A percentile compares a stretch with the other conserved stretches of the same genome.
phyloP scores from a whole-genome alignment of 2,888 invertebrate genomes.

The Caenorhabditis doughertyi region DNA sequence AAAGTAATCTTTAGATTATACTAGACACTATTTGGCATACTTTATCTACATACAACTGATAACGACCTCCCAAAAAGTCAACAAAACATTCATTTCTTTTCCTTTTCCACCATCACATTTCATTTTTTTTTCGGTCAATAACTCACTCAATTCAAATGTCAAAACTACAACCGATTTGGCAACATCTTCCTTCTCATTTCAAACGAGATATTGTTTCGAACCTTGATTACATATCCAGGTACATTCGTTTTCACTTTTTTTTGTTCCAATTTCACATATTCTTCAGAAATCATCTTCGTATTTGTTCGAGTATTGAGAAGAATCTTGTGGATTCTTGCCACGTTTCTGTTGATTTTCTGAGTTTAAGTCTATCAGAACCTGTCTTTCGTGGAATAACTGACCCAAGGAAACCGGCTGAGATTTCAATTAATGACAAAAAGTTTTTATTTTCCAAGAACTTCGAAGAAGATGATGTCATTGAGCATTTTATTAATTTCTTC shows the following conservation, averaged over 20 bases:
- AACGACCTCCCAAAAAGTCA: not conserved
- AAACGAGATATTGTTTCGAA: not conserved
- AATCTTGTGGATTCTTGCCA: conserved; percentile 4
- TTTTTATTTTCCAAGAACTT: not conserved
- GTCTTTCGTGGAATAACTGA: not conserved
- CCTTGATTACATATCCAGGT: conserved; percentile 15
- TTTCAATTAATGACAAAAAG: not conserved
- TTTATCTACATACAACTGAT: no score
- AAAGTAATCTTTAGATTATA: no score
- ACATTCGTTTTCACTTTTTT: not conserved
- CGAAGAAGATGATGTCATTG: not conserved
- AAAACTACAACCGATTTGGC: conserved; percentile 7
- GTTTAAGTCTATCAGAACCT: not conserved
- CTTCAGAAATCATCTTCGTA: conserved; percentile 1
- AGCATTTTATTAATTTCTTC: not conserved
- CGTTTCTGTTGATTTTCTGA: not conserved
- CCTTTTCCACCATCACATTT: no score
- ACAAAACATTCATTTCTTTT: not conserved
- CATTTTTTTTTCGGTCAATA: no score
- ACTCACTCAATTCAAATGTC: no score
- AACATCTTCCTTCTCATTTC: conserved; percentile 15
- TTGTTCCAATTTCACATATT: not conserved
- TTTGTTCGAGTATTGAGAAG: conserved; percentile 5
- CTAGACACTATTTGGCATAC: no score
- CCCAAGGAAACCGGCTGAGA: not conserved